A percentile compares a stretch with the other conserved stretches of the same genome.
Evolutionary conservation across 53 echinoderm and acorn worm species (phyloP).

Genomic region (Apostichopus leukothele): DNA sequence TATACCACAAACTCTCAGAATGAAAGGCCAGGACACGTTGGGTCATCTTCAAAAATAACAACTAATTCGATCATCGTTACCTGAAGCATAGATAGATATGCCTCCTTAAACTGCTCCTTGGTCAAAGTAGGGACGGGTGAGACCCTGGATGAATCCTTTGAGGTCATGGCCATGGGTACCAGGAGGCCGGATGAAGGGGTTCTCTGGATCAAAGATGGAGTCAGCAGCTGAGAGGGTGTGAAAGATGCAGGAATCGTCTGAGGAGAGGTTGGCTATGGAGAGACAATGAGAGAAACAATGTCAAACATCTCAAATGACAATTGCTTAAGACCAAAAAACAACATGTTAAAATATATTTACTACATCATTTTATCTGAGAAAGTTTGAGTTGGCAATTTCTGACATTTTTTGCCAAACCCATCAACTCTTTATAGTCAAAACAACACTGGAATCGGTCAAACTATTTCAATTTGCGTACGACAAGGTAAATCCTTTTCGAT

Average conservation of each 20-base stretch:
- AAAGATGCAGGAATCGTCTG: constrained; percentile 70
- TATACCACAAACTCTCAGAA: too few relatives aligned
- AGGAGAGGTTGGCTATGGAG: constrained; percentile 61
- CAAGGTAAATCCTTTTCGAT: too few relatives aligned
- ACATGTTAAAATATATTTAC: too few relatives aligned
- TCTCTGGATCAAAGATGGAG: constrained; percentile 47
- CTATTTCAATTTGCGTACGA: too few relatives aligned
- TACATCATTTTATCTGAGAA: too few relatives aligned
- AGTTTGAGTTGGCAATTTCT: too few relatives aligned
- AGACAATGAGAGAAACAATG: not conserved
- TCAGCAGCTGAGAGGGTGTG: constrained; percentile 56
- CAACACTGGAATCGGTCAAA: too few relatives aligned
- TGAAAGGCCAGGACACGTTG: too few relatives aligned
- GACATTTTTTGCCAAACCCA: too few relatives aligned
- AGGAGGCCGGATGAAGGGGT: constrained; percentile 24
- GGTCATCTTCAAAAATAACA: too few relatives aligned
- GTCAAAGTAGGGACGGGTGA: constrained; percentile 59
- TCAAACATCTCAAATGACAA: not conserved
- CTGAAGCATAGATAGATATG: constrained; percentile 77
- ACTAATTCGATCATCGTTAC: constrained; percentile 34
- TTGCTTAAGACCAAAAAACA: too few relatives aligned
- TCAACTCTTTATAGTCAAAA: too few relatives aligned
- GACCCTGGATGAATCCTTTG: constrained; percentile 10
- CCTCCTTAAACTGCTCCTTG: constrained; percentile 88
- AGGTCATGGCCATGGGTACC: constrained; percentile 37